Evolutionary conservation across 2,797 vertebrate species (phyloP), one percentile per base, ranked within the genome.

Genomic region (Chlorospingus flavigularis): DNA sequence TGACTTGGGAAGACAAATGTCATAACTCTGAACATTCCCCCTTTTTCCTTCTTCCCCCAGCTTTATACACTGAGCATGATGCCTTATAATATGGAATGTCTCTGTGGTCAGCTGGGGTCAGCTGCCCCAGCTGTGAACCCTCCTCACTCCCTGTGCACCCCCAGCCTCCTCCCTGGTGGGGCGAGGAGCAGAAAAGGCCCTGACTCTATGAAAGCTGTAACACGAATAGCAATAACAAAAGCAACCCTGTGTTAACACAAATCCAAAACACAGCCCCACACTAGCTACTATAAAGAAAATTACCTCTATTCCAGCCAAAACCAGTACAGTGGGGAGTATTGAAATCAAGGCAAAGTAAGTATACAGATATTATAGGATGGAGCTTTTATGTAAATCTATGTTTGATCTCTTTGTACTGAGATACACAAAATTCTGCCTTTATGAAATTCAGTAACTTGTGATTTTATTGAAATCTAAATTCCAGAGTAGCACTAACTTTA

Each of bases 11-110:
- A 83, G 39, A 47, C n/a, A 58, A 39, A 30, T 30, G 37, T 43
- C 6, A 0, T 53, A 30, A n/a, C 25, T 39, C 39, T 0, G 0
- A 58, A 35, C 15, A 31, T 53, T 28, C 15, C 43, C 25, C 10
- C 5, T 57, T 76, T 17, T 42, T n/a, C 8, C 24, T 33, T 57
- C 43, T 63, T 71, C 9, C 10, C 37, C 25, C 30, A 35, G 25
- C 33, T 71, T 65, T 77, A 6, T 45, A 31, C 2, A 6, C 30
- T 76, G 65, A 63, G 25, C 15, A 19, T 45, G 43, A 9, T 43
- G 26, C 24, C 12, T 40, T 39, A 13, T 33, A 37, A 31, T 58
- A 24, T 26, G 21, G 33, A 31, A 39, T 51, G 17, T 51, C 20
- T 62, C 7, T 62, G 0, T 55, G 37, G 37, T 62, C 48, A 68